Conservation (phyloP, 2,888 invertebrate genomes). For the Petrophora chlorosata region DNA sequence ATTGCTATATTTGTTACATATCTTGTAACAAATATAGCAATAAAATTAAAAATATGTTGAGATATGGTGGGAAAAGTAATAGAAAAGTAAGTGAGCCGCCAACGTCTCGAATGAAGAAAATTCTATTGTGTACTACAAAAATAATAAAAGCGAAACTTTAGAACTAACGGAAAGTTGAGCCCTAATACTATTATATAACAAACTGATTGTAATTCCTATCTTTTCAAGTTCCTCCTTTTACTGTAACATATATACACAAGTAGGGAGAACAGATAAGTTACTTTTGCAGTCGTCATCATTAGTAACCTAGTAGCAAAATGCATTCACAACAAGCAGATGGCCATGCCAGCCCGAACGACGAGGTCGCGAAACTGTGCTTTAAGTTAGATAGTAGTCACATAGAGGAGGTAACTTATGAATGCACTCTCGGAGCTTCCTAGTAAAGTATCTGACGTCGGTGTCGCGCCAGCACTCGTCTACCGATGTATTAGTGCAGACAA, state of each 20-base stretch:
- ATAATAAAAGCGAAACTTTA: too few species aligned
- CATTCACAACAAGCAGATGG: constrained; percentile 19
- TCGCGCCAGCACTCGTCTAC: background rate
- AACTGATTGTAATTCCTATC: too few species aligned
- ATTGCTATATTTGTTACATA: too few species aligned
- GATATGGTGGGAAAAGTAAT: too few species aligned
- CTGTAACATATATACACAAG: background rate
- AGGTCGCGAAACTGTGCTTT: constrained; percentile 7
- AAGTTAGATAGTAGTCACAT: background rate
- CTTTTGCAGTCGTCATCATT: background rate
- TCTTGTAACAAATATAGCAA: too few species aligned
- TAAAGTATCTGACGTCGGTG: background rate
- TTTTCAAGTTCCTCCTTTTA: too few species aligned
- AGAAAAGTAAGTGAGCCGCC: too few species aligned
- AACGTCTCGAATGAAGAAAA: too few species aligned
- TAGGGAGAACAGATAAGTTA: constrained; percentile 1
- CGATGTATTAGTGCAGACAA: constrained; percentile 14
- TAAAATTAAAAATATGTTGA: too few species aligned
- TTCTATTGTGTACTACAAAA: too few species aligned
- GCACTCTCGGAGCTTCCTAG: background rate
- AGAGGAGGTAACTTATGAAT: background rate
- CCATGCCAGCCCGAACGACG: constrained; percentile 18
- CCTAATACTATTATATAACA: too few species aligned
- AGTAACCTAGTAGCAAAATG: constrained; percentile 16
- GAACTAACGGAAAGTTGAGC: too few species aligned